A percentile compares a stretch with the other conserved stretches of the same genome.
Conservation (phyloP, 2,113 vertebrate species). For the Carollia perspicillata region DNA sequence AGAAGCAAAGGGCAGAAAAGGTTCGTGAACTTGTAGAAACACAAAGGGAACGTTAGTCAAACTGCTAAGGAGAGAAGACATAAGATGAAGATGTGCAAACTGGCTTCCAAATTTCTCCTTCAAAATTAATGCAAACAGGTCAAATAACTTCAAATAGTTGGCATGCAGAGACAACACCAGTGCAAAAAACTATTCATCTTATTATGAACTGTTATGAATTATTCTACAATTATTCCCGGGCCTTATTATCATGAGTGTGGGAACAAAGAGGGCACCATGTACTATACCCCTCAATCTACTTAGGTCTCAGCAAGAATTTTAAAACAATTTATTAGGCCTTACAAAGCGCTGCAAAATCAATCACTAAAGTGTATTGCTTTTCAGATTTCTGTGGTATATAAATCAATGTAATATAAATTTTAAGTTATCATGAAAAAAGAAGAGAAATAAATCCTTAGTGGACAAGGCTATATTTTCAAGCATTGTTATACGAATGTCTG, state of each 20-base stretch:
- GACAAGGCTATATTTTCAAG: not conserved
- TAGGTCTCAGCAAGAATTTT: not conserved
- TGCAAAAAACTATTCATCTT: not conserved
- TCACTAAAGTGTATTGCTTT: not conserved
- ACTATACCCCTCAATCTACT: not conserved
- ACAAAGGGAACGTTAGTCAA: not conserved
- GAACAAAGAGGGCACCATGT: not conserved
- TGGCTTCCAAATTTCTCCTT: not conserved
- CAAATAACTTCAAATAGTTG: not conserved
- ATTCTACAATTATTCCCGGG: not conserved
- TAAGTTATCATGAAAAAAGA: not conserved
- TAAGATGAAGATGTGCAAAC: too few species aligned
- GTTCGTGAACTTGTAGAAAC: not conserved
- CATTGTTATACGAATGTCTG: not conserved
- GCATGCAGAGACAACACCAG: not conserved
- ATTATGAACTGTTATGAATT: not conserved
- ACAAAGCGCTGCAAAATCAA: slow-evolving; percentile 67
- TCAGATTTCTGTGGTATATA: not conserved
- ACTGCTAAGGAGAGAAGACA: not conserved
- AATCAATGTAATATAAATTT: not conserved
- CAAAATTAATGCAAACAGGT: not conserved
- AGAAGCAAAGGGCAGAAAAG: not conserved
- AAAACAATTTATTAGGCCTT: slow-evolving; percentile 71
- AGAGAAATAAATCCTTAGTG: not conserved
- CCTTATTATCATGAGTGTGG: not conserved